These are phyloP conservation scores for Ovis aries DNA, from an alignment of 2,113 vertebrate genomes.

Conservation along the genomic window DNA sequence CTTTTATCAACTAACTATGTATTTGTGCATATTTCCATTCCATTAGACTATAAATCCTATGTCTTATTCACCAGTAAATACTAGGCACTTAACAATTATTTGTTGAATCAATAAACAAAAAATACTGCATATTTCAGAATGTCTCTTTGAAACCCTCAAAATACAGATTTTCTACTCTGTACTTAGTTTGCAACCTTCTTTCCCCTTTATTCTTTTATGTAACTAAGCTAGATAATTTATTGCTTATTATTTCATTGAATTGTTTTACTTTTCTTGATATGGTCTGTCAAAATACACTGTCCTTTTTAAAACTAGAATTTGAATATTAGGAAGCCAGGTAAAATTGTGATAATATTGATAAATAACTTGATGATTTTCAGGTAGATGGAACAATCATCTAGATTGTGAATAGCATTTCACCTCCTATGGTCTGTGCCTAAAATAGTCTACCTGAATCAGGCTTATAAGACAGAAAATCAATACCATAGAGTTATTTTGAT, in stretches of 20 bases:
- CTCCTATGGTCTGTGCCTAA: not conserved
- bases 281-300: not conserved
- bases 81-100: not conserved
- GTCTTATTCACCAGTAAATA: not conserved
- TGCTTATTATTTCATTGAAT: not conserved
- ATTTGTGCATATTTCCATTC: not conserved
- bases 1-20: not conserved
- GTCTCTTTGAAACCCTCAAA: not conserved
- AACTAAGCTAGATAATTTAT: not conserved
- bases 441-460: not conserved
- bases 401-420: not conserved
- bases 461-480: slow-evolving; percentile 2
- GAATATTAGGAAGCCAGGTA: not conserved
- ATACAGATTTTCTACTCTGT: not conserved
- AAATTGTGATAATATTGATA: not conserved
- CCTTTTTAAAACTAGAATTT: not conserved
- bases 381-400: not conserved
- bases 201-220: not conserved
- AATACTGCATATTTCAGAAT: not conserved
- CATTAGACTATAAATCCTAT: not conserved
- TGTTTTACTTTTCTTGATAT: not conserved
- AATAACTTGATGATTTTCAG: not conserved
- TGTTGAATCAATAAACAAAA: not conserved
- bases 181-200: not conserved
- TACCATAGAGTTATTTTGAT: not conserved